A percentile compares a stretch with the other conserved stretches of the same genome.
These are phyloP conservation scores for Gobionotothen gibberifrons DNA, from an alignment of 2,797 vertebrate species.

Conservation along the genomic window DNA sequence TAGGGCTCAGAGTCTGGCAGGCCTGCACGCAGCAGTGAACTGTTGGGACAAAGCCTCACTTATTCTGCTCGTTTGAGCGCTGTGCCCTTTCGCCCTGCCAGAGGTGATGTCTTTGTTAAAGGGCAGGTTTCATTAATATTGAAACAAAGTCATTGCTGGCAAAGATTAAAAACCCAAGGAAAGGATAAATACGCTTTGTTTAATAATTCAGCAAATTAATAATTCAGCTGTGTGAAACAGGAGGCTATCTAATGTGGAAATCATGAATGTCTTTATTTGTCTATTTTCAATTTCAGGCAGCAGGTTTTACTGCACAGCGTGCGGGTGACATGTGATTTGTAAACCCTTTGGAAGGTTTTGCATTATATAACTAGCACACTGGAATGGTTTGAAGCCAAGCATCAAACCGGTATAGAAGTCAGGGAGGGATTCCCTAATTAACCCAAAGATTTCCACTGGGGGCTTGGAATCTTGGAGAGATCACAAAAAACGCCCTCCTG, in stretches of 20 bases:
- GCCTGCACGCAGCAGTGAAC: constrained; percentile 24
- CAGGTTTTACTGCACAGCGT: neutral
- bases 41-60: constrained; percentile 45
- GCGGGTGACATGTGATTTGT: constrained; percentile 21
- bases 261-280: constrained; percentile 44
- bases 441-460: neutral
- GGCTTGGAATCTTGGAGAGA: neutral
- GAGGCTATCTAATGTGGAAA: constrained; percentile 40
- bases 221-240: constrained; percentile 53
- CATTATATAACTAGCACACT: constrained; percentile 16
- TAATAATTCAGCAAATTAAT: constrained; percentile 75
- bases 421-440: constrained; percentile 30
- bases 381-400: constrained; percentile 27
- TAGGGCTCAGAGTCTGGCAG: neutral
- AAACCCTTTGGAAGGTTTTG: constrained; percentile 15
- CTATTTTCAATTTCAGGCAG: constrained; percentile 19
- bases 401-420: constrained; percentile 17
- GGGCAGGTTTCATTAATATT: constrained; percentile 74
- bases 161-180: constrained; percentile 73
- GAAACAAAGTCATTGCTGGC: constrained; percentile 71
- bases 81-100: constrained; percentile 30
- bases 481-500: neutral
- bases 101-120: constrained; percentile 64
- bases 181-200: constrained; percentile 73
- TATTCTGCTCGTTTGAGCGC: constrained; percentile 33